phyloP scores from a whole-genome alignment of 1,140 invertebrate species.

The Macrobrachium nipponense region DNA sequence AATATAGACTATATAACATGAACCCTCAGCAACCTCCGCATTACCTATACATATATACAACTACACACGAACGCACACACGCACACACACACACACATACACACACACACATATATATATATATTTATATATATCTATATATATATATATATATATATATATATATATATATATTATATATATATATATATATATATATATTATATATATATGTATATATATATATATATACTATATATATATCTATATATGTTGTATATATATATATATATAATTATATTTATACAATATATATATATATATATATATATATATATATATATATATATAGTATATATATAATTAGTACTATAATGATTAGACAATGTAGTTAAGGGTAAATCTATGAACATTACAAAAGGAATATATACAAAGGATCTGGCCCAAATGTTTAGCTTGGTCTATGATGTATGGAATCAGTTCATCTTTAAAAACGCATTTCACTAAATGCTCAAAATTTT shows the following conservation, averaged over 20 bases:
- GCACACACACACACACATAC: constrained; percentile 23
- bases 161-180: constrained; percentile 7
- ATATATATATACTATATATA: constrained; percentile 31
- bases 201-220: constrained; percentile 30
- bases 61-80: constrained; percentile 12
- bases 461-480: no score
- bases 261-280: constrained; percentile 31
- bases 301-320: constrained; percentile 34
- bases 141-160: constrained; percentile 20
- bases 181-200: constrained; percentile 24
- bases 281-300: constrained; percentile 27
- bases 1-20: no score
- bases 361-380: no score
- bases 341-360: no score
- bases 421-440: no score
- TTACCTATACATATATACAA: constrained; percentile 1
- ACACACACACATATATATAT: constrained; percentile 31
- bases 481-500: no score
- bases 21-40: no score
- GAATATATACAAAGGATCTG: no score
- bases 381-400: no score
- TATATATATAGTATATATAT: constrained; percentile 30
- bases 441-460: no score
- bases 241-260: constrained; percentile 19
- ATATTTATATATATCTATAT: constrained; percentile 14